Evolutionary conservation across 2,888 invertebrate species (phyloP), one percentile per base, ranked within the genome.

Genomic region (Peribatodes rhomboidaria): DNA sequence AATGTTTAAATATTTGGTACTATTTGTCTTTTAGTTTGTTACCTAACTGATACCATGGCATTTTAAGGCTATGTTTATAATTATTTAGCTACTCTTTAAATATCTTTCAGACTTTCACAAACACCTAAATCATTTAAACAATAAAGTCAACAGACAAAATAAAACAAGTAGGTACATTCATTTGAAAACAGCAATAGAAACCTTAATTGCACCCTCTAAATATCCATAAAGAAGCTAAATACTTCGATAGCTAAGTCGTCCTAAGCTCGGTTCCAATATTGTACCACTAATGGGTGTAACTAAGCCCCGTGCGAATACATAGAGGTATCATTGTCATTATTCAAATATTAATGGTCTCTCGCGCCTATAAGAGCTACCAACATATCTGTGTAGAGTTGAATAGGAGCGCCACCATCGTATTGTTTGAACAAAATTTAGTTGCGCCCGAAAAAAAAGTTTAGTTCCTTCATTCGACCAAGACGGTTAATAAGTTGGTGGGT

Each of bases 241-340:
- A 67, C 61, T 68, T 64, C 68, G 67, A 69, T 69, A 53, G 66
- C 70, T 77, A 76, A 78, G 76, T 75, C 73, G 76, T 75, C 78
- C 78, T 81, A 81, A 80, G 77, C 73, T 74, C 70, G 70, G 71
- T 74, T 69, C 76, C 80, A 80, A 82, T 84, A 85, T 80, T 77
- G 81, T 77, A 61, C 68, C 73, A 73, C 75, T 84, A 84, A 85
- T 83, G 80, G 82, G 68, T 60, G 55, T 62, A 73, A 72, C 76
- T 67, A 68, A 72, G 70, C 68, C 61, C 50, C 35, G 42, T 1
- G n/a, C 54, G 41, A 73, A 72, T 71, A 69, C 73, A 73, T 73
- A 71, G 67, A 65, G 67, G 58, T 58, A 42, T 62, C 39, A 49
- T 64, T 59, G 61, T 31, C 50, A 27, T 55, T 55, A 55, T 65